Evolutionary conservation across 2,797 vertebrate genomes (phyloP).

Genomic region (Taeniopygia guttata): DNA sequence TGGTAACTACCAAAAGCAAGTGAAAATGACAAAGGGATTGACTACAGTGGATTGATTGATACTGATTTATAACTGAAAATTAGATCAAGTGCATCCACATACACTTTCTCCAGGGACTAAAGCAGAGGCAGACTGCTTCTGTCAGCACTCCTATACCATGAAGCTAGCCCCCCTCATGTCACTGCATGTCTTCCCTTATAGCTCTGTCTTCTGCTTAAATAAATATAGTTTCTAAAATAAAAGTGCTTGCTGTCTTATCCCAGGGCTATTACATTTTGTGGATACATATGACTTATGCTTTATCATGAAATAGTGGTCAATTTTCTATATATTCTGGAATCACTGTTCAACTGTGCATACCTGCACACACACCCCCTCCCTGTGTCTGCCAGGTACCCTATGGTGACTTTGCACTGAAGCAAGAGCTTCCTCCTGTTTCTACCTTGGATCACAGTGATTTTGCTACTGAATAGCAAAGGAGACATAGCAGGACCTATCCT

Average conservation of each 20-base stretch:
- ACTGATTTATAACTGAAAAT: conserved; percentile 43
- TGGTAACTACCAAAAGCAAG: conserved; percentile 26
- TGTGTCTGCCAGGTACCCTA: not conserved
- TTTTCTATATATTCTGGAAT: not conserved
- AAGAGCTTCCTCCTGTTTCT: not conserved
- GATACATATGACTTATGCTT: not conserved
- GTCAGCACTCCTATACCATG: conserved; percentile 2
- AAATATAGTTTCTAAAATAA: not conserved
- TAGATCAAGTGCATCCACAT: not conserved
- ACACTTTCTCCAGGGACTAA: not conserved
- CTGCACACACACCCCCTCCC: not conserved
- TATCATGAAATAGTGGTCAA: not conserved
- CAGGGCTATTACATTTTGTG: not conserved
- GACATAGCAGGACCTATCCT: not conserved
- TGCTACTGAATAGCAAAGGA: not conserved
- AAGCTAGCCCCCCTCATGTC: not conserved
- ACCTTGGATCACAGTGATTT: not conserved
- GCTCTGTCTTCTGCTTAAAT: not conserved
- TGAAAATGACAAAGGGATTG: conserved; percentile 3
- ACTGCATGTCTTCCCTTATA: not conserved
- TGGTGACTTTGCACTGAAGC: not conserved
- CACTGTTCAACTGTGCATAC: not conserved
- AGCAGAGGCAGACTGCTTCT: not conserved
- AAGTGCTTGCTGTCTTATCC: not conserved
- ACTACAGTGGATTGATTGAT: conserved; percentile 34